phyloP scores from a whole-genome alignment of 1,140 invertebrate genomes.

The Habropoda laboriosa region DNA sequence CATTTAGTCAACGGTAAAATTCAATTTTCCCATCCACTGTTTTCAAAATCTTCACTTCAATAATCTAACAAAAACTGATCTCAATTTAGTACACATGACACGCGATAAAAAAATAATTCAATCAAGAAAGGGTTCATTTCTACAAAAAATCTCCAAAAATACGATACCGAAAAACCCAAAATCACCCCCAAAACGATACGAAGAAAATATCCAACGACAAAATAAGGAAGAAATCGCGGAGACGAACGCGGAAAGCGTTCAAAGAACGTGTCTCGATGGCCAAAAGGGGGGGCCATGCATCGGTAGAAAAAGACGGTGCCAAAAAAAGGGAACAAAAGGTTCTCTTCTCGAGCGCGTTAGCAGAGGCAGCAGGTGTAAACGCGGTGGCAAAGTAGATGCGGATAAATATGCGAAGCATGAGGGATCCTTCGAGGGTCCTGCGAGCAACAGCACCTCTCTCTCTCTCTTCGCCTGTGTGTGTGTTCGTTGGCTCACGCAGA shows the following conservation, averaged over 20 bases:
- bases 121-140: too few relatives aligned
- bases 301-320: constrained; percentile 5
- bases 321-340: constrained; percentile 16
- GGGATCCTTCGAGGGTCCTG: constrained; percentile 23
- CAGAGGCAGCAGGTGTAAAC: constrained; percentile 53
- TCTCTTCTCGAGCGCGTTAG: constrained; percentile 24
- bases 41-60: too few relatives aligned
- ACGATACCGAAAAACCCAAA: too few relatives aligned
- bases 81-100: too few relatives aligned
- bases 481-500: too few relatives aligned
- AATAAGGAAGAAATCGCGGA: too few relatives aligned
- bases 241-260: not conserved
- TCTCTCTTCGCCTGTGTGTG: not conserved
- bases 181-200: not conserved
- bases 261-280: not conserved
- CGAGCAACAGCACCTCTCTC: too few relatives aligned
- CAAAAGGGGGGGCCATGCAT: not conserved
- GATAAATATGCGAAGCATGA: constrained; percentile 57
- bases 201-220: not conserved
- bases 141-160: too few relatives aligned
- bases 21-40: too few relatives aligned
- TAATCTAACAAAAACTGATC: too few relatives aligned
- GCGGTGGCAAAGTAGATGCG: constrained; percentile 54
- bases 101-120: too few relatives aligned
- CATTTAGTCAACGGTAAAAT: too few relatives aligned